Evolutionary conservation across 2,113 vertebrate species (phyloP).

Genomic region (Forbesichthys papilliferus): DNA sequence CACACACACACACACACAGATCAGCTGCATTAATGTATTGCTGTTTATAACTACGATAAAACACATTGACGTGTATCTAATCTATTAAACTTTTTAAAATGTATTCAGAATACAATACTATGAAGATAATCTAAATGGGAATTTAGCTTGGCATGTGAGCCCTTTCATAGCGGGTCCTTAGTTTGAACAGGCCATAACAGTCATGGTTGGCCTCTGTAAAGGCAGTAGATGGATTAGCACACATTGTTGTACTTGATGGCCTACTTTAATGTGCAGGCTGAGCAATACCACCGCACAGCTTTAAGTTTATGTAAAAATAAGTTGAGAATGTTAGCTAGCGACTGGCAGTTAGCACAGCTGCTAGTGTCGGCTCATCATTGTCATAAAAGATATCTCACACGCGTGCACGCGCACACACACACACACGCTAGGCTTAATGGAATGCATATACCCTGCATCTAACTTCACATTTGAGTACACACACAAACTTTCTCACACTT

Average conservation of each 20-base stretch:
- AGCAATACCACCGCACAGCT: not conserved
- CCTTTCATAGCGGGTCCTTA: not conserved
- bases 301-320: not conserved
- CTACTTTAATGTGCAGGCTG: not conserved
- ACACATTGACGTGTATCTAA: too few species aligned
- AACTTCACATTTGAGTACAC: too few species aligned
- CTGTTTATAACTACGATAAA: too few species aligned
- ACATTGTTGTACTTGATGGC: not conserved
- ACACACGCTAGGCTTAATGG: too few species aligned
- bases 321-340: not conserved
- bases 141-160: too few species aligned
- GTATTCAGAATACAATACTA: too few species aligned
- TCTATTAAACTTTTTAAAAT: too few species aligned
- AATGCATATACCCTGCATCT: too few species aligned
- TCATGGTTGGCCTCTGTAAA: not conserved
- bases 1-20: too few species aligned
- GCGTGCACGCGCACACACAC: not conserved
- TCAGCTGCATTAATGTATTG: too few species aligned
- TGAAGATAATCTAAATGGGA: too few species aligned
- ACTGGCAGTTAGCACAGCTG: not conserved
- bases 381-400: not conserved
- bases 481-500: too few species aligned
- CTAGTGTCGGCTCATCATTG: not conserved
- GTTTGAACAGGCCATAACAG: not conserved
- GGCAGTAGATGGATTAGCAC: slow-evolving; percentile 8